A percentile compares a stretch with the other conserved stretches of the same genome.
Evolutionary conservation across 2,888 invertebrate genomes (phyloP).

Genomic region (Oligia strigilis): DNA sequence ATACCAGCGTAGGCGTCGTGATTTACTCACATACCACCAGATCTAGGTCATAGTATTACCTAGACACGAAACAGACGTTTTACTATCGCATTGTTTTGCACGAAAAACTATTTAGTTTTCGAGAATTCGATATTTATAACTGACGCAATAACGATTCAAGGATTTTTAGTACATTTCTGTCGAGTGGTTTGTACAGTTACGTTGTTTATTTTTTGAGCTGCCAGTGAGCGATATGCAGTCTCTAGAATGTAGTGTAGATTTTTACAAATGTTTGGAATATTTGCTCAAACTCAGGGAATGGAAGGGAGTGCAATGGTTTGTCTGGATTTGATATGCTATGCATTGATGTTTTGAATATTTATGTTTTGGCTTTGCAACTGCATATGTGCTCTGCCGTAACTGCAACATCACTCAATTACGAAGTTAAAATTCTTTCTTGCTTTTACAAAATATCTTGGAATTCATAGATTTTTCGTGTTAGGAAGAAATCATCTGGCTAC

Average conservation of each 20-base stretch:
- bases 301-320: slow-evolving; percentile 32
- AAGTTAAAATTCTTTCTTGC: background rate
- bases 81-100: slow-evolving; percentile 27
- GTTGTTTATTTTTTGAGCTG: slow-evolving; percentile 41
- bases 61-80: slow-evolving; percentile 54
- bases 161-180: slow-evolving; percentile 21
- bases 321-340: slow-evolving; percentile 17
- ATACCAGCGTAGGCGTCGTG: slow-evolving; percentile 42
- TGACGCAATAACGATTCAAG: slow-evolving; percentile 36
- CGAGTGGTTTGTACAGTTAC: slow-evolving; percentile 27
- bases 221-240: slow-evolving; percentile 26
- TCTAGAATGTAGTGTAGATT: slow-evolving; percentile 37
- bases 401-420: background rate
- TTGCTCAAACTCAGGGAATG: slow-evolving; percentile 8
- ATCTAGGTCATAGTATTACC: slow-evolving; percentile 50
- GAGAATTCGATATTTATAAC: slow-evolving; percentile 17
- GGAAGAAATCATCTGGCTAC: background rate
- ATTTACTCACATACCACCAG: slow-evolving; percentile 30
- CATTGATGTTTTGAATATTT: slow-evolving; percentile 20
- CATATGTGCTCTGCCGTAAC: background rate
- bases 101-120: slow-evolving; percentile 22
- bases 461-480: background rate
- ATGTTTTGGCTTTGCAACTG: background rate
- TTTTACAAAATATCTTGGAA: background rate
- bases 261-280: slow-evolving; percentile 40